Evolutionary conservation across 2,888 invertebrate species (phyloP).

Genomic region (Sphaerophoria rueppellii): DNA sequence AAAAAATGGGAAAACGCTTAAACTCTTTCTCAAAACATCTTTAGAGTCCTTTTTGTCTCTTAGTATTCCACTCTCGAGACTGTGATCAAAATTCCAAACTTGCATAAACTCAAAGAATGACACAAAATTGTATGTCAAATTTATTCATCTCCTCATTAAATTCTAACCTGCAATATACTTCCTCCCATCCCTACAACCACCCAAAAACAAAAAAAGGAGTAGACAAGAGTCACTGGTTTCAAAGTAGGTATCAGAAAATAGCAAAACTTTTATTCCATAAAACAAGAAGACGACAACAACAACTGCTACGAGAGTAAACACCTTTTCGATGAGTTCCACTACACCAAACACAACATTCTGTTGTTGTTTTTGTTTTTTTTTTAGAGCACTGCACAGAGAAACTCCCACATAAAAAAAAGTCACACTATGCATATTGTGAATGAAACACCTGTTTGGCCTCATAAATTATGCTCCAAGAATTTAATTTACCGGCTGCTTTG

Average conservation of each 20-base stretch:
- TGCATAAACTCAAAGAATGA: background rate
- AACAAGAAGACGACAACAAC: conserved; percentile 49
- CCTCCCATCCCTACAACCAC: background rate
- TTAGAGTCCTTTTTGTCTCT: too few relatives aligned
- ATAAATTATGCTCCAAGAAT: conserved; percentile 78
- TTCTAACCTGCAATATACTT: background rate
- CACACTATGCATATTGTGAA: conserved; percentile 59
- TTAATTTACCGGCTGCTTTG: conserved; percentile 76
- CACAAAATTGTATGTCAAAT: conserved; percentile 39
- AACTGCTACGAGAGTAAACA: conserved; percentile 57
- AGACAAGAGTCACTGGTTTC: background rate
- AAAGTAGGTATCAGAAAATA: conserved; percentile 42
- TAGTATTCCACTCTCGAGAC: too few relatives aligned
- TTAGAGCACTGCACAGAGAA: background rate
- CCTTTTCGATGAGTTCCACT: conserved; percentile 31
- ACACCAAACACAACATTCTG: conserved; percentile 32
- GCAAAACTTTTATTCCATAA: conserved; percentile 61
- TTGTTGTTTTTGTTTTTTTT: conserved; percentile 3
- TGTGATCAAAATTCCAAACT: too few relatives aligned
- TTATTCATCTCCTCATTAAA: conserved; percentile 47
- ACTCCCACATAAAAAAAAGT: conserved; percentile 25
- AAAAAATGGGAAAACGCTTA: too few relatives aligned
- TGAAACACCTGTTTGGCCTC: conserved; percentile 78
- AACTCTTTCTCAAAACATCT: too few relatives aligned
- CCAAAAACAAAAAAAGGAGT: conserved; percentile 18